Conservation (phyloP, 2,113 vertebrate genomes). For the Gila orcuttii region DNA sequence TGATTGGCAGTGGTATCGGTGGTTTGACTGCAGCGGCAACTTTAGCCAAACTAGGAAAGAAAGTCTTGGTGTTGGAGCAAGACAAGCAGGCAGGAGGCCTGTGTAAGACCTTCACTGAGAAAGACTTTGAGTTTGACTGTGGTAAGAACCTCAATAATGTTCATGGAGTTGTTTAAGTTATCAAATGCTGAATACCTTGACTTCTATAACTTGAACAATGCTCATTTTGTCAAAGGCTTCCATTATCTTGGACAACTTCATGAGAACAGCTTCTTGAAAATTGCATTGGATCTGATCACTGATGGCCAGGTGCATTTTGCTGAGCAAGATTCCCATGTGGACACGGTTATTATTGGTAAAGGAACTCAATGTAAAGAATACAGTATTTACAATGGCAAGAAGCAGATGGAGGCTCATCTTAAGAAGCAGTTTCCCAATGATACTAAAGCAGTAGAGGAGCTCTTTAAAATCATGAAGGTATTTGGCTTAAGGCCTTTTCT, state of each 20-base stretch:
- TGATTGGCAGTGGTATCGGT: constrained; percentile 23
- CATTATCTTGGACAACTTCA: constrained; percentile 29
- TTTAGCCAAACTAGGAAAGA: constrained; percentile 25
- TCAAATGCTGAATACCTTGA: neutral
- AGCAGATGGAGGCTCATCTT: constrained; percentile 24
- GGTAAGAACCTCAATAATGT: neutral
- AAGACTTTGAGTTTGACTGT: constrained; percentile 29
- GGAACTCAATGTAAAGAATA: neutral
- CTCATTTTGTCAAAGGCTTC: neutral
- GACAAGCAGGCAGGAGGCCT: constrained; percentile 22
- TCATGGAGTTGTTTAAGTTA: neutral
- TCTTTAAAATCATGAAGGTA: constrained; percentile 40
- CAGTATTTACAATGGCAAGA: neutral
- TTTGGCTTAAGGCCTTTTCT: neutral
- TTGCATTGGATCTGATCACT: constrained; percentile 12
- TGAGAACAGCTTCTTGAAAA: neutral
- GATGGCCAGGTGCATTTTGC: constrained; percentile 24
- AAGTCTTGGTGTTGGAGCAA: constrained; percentile 28
- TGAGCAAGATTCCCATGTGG: neutral
- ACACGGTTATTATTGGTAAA: neutral
- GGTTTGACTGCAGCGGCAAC: neutral
- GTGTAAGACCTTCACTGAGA: constrained; percentile 26
- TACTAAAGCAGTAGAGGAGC: constrained; percentile 6
- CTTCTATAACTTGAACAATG: neutral
- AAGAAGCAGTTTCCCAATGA: constrained; percentile 34